Conservation (phyloP, 2,888 invertebrate genomes). For the Pterostichus madidus region DNA sequence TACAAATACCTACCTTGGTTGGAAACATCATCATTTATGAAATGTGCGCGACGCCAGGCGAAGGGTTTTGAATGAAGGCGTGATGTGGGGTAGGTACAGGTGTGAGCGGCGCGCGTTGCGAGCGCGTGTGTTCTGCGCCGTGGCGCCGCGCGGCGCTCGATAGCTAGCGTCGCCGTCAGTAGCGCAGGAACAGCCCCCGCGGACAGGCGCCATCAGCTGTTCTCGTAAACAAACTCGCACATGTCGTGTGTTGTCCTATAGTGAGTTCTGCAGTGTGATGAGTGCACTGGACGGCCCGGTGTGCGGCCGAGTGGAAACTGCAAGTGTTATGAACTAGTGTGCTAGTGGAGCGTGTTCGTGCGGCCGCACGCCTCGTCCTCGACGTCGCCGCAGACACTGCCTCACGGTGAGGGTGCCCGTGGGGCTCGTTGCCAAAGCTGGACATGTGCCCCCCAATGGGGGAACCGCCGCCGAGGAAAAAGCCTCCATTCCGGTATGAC, state of each 20-base stretch:
- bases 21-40: constrained; percentile 47
- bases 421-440: constrained; percentile 77
- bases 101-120: constrained; percentile 24
- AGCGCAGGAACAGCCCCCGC: constrained; percentile 72
- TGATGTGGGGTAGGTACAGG: constrained; percentile 34
- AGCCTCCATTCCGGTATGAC: constrained; percentile 77
- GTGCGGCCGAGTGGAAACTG: no score
- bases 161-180: constrained; percentile 75
- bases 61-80: constrained; percentile 22
- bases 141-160: constrained; percentile 76
- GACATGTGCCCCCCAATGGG: constrained; percentile 78
- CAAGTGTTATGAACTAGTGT: constrained; percentile 4
- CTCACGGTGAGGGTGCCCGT: constrained; percentile 78
- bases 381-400: constrained; percentile 73
- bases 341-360: neutral
- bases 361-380: constrained; percentile 3
- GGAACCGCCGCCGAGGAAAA: constrained; percentile 78
- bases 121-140: constrained; percentile 69
- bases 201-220: constrained; percentile 60
- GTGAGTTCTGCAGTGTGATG: neutral
- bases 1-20: neutral
- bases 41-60: constrained; percentile 3
- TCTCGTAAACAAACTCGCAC: constrained; percentile 49
- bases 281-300: neutral
- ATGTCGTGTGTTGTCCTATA: constrained; percentile 16